Conservation (phyloP, 1,140 invertebrate species). For the Anoplolepis gracilipes region DNA sequence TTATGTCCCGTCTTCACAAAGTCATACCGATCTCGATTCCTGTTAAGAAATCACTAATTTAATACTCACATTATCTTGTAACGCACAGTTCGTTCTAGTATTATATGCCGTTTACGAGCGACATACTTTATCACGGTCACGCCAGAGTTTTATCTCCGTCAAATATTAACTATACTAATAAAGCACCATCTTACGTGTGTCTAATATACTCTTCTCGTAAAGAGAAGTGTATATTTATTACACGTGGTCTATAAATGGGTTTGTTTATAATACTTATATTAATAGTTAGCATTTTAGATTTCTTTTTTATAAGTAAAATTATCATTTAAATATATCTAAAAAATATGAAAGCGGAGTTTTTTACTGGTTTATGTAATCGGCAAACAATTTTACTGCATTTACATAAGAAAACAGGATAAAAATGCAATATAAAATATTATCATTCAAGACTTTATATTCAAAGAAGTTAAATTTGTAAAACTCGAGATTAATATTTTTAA, state of each 20-base stretch:
- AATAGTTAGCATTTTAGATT: too few relatives aligned
- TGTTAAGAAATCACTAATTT: conserved; percentile 41
- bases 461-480: too few relatives aligned
- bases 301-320: too few relatives aligned
- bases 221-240: background rate
- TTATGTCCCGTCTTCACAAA: background rate
- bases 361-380: too few relatives aligned
- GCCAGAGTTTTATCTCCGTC: conserved; percentile 38
- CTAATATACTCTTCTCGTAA: conserved; percentile 22
- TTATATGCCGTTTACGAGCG: conserved; percentile 34
- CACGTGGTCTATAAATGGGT: background rate
- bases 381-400: too few relatives aligned
- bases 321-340: too few relatives aligned
- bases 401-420: too few relatives aligned
- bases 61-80: conserved; percentile 41
- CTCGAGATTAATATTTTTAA: too few relatives aligned
- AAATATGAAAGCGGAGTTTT: too few relatives aligned
- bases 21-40: conserved; percentile 2
- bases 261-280: too few relatives aligned
- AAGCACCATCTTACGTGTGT: conserved; percentile 28
- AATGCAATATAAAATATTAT: too few relatives aligned
- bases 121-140: conserved; percentile 43
- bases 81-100: background rate
- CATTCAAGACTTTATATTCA: too few relatives aligned
- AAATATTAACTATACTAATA: conserved; percentile 56